phyloP scores from a whole-genome alignment of 2,113 vertebrate genomes.

The Rallus limicola region DNA sequence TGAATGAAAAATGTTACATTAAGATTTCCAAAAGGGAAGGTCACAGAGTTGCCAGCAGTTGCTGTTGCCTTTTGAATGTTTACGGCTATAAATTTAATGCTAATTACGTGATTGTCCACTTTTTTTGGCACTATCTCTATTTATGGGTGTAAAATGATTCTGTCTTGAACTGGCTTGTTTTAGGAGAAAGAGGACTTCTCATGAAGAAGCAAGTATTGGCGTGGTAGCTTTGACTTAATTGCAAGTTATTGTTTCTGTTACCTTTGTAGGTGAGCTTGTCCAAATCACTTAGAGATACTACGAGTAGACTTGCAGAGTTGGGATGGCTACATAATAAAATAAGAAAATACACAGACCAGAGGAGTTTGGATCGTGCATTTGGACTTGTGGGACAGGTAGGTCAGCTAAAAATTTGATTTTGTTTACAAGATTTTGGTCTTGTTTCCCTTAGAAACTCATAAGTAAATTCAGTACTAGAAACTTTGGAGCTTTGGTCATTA shows the following conservation, averaged over 20 bases:
- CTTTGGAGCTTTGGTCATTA: background rate
- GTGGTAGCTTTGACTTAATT: background rate
- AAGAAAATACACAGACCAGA: constrained; percentile 92
- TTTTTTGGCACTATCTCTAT: background rate
- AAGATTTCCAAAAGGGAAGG: background rate
- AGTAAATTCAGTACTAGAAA: background rate
- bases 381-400: constrained; percentile 96
- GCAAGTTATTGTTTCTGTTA: background rate
- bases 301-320: constrained; percentile 88
- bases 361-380: constrained; percentile 93
- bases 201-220: background rate
- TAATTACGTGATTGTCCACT: background rate
- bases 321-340: constrained; percentile 99
- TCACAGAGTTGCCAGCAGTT: background rate
- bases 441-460: background rate
- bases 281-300: constrained; percentile 90
- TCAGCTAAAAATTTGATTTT: background rate
- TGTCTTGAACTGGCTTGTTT: background rate
- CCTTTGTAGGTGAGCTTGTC: constrained; percentile 84
- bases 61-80: background rate
- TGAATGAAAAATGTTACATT: background rate
- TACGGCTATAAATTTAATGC: background rate
- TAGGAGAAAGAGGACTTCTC: background rate
- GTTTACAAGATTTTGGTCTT: background rate
- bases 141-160: background rate